phyloP scores from a whole-genome alignment of 2,888 invertebrate species.

The Stenodema calcarata region DNA sequence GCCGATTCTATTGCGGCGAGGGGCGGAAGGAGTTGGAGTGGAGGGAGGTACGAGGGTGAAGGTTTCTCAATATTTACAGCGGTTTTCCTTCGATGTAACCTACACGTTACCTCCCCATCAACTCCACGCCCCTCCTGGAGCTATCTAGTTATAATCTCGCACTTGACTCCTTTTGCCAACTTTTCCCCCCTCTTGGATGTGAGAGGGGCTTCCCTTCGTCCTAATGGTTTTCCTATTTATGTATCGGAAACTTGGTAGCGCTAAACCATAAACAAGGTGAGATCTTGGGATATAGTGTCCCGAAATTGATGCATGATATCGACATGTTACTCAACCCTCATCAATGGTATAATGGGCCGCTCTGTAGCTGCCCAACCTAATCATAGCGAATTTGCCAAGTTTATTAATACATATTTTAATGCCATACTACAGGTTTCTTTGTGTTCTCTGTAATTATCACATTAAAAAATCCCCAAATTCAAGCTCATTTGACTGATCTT shows the following conservation, averaged over 20 bases:
- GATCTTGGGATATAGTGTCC: neutral
- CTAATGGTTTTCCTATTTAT: slow-evolving; percentile 45
- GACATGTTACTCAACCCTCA: neutral
- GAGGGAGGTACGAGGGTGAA: neutral
- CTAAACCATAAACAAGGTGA: neutral
- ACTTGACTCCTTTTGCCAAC: slow-evolving; percentile 38
- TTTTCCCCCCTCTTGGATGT: neutral
- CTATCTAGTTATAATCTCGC: slow-evolving; percentile 28
- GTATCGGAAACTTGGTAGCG: slow-evolving; percentile 38
- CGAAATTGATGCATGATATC: neutral
- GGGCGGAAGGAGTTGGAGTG: neutral
- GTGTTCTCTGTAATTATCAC: too few species aligned
- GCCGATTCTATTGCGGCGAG: neutral
- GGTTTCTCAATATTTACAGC: slow-evolving; percentile 34
- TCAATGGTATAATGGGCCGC: neutral
- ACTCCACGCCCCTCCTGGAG: neutral
- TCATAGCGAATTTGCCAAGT: too few species aligned
- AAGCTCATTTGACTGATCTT: too few species aligned
- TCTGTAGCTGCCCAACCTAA: too few species aligned
- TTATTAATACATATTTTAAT: too few species aligned
- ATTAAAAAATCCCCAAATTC: too few species aligned
- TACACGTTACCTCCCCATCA: neutral
- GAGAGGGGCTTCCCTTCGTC: neutral
- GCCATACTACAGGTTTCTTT: too few species aligned
- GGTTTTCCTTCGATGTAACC: slow-evolving; percentile 5